phyloP scores from a whole-genome alignment of 2,888 invertebrate species.

The Pseudococcus viburni region DNA sequence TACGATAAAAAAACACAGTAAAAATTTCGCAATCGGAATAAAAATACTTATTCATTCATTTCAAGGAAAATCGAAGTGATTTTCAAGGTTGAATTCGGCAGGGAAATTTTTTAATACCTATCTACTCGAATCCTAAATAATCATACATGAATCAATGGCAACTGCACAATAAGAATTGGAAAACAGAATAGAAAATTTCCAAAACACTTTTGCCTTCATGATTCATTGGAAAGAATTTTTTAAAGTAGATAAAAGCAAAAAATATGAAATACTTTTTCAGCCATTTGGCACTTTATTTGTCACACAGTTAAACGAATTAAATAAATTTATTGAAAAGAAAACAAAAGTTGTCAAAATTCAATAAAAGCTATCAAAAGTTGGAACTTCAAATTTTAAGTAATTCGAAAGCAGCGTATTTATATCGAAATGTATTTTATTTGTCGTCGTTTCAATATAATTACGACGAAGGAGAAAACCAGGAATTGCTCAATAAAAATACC shows the following conservation, averaged over 20 bases:
- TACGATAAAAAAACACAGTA: not conserved
- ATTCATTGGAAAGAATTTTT: too few species aligned
- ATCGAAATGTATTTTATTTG: conserved; percentile 12
- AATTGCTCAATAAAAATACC: conserved; percentile 31
- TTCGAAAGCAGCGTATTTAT: not conserved
- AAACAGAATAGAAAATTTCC: too few species aligned
- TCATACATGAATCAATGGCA: too few species aligned
- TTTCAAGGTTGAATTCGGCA: not conserved
- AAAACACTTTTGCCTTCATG: too few species aligned
- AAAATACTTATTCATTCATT: not conserved
- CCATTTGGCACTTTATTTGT: not conserved
- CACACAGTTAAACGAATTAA: not conserved
- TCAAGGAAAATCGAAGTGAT: not conserved
- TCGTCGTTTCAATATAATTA: conserved; percentile 17
- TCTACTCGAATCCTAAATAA: too few species aligned
- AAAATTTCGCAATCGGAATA: conserved; percentile 4
- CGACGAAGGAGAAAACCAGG: conserved; percentile 23
- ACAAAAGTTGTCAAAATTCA: conserved; percentile 4
- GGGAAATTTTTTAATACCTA: not conserved
- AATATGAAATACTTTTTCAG: too few species aligned
- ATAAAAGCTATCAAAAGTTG: conserved; percentile 22
- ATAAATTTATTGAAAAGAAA: not conserved
- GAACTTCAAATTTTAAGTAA: not conserved
- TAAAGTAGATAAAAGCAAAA: too few species aligned
- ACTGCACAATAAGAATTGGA: too few species aligned